Evolutionary conservation across 2,888 invertebrate species (phyloP).

Genomic region (Dasysyrphus tricinctus): DNA sequence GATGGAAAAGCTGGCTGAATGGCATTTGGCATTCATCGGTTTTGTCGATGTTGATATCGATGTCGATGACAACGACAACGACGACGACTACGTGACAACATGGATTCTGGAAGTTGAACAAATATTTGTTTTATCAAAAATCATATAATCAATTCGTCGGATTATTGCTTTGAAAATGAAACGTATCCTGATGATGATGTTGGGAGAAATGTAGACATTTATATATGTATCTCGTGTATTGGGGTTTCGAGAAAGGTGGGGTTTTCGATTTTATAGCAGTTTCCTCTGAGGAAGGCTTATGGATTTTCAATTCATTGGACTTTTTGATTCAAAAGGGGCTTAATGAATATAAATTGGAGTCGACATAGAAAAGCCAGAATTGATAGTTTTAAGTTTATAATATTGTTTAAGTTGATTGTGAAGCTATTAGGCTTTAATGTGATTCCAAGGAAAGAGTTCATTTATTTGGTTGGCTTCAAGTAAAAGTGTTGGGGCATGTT

Average conservation of each 20-base stretch:
- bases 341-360: conserved; percentile 23
- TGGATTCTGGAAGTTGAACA: conserved; percentile 70
- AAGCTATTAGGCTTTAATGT: background rate
- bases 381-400: conserved; percentile 18
- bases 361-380: conserved; percentile 12
- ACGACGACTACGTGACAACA: conserved; percentile 63
- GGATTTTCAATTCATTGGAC: conserved; percentile 25
- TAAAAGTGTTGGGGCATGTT: no score
- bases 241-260: background rate
- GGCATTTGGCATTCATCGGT: conserved; percentile 27
- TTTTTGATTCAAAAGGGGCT: conserved; percentile 30
- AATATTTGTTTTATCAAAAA: conserved; percentile 74
- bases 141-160: conserved; percentile 73
- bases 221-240: background rate
- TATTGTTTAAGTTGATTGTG: background rate
- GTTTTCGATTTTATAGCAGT: background rate
- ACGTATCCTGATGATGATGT: background rate
- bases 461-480: no score
- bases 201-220: background rate
- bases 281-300: conserved; percentile 9
- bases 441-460: no score
- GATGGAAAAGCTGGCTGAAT: conserved; percentile 10
- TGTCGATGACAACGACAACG: conserved; percentile 12
- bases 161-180: conserved; percentile 50
- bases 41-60: background rate